Conservation (phyloP, 2,888 invertebrate genomes). For the Lasioglossum vierecki region DNA sequence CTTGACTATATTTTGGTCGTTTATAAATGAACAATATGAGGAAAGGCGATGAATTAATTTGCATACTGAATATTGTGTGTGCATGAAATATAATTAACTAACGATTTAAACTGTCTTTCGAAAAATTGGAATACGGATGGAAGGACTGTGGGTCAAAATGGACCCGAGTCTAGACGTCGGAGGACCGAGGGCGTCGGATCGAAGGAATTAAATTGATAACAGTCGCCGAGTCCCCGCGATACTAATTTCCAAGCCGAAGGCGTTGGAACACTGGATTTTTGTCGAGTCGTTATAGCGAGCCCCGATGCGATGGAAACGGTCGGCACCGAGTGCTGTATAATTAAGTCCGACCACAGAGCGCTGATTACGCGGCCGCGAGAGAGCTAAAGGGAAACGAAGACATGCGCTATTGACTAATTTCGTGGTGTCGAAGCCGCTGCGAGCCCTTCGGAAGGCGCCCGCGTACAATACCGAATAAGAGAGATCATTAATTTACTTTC, state of each 20-base stretch:
- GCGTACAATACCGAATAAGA: slow-evolving; percentile 63
- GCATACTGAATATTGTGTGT: no score
- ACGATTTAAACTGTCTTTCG: no score
- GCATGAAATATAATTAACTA: no score
- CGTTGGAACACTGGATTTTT: slow-evolving; percentile 19
- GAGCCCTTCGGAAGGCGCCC: slow-evolving; percentile 26
- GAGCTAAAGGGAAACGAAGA: slow-evolving; percentile 45
- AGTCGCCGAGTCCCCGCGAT: not conserved
- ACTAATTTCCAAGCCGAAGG: slow-evolving; percentile 13
- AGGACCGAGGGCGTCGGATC: not conserved
- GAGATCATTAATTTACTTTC: slow-evolving; percentile 67
- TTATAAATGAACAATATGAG: no score
- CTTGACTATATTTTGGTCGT: no score
- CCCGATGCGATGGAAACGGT: slow-evolving; percentile 5
- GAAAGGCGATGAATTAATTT: no score
- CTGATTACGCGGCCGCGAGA: slow-evolving; percentile 52
- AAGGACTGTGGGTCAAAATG: no score
- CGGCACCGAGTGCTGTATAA: slow-evolving; percentile 57
- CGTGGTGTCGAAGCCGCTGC: slow-evolving; percentile 36
- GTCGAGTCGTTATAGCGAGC: slow-evolving; percentile 53
- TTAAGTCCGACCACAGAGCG: slow-evolving; percentile 55
- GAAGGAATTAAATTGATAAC: not conserved
- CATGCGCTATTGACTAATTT: slow-evolving; percentile 65
- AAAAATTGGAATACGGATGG: no score
- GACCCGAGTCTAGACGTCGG: not conserved